Base-by-base conservation (phyloP, 2,888 invertebrate species). In the Nineta flava region DNA sequence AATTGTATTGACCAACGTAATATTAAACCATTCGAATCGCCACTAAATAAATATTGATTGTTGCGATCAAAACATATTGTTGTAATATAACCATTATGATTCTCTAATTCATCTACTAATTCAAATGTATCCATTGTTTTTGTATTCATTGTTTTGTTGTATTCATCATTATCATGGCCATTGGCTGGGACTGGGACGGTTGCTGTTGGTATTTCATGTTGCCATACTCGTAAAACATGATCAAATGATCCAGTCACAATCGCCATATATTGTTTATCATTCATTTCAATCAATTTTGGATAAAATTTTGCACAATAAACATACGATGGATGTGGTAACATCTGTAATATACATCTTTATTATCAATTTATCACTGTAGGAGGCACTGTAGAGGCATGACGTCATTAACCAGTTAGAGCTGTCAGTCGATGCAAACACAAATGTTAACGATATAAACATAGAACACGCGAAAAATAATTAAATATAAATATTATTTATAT, bases 261-360 rank as follows among this genome's bases (percentile, higher is more conserved):
- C 9, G 17, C 10, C 12, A 44, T 21, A 41, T 41, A 41, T 4
- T 19, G 2, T 19, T 19, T 19, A 4, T 5, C 19, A 13, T 41
- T 41, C 17, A 7, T 17, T 44, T 44, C 44, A 3, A 13, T 35
- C 3, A n/a, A n/a, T 17, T 17, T 44, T 9, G 44, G 44, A 12
- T 19, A 21, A 44, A 44, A 44, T 19, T 21, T 17, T 19, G 44
- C 44, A n/a, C 44, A 44, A 44, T 44, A 44, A 16, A 44, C 44
- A 44, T 19, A 44, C 3, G 44, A 13, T 16, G 44, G 44, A 19
- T 44, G 44, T n/a, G 44, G 44, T 19, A 44, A 19, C 17, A 44
- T 17, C 44, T 44, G 17, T 9, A 38, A 41, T n/a, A n/a, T n/a
- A n/a, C n/a, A n/a, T n/a, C n/a, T n/a, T n/a, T n/a, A n/a, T n/a